A percentile compares a stretch with the other conserved stretches of the same genome.
phyloP scores from a whole-genome alignment of 2,113 vertebrate species.

The Asarcornis scutulata region DNA sequence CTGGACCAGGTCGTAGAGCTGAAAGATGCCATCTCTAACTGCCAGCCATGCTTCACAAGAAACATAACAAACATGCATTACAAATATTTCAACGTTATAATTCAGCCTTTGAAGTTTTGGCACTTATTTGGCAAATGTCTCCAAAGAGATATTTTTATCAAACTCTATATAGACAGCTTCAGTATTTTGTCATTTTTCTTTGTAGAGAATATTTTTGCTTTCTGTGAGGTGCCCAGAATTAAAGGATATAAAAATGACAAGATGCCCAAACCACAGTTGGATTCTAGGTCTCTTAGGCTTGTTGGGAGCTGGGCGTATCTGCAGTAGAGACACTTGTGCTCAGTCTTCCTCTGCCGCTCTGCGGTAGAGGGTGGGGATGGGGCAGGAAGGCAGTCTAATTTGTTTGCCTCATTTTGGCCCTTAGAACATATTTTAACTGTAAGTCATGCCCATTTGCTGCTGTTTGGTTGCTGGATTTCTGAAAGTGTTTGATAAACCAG shows the following conservation, averaged over 20 bases:
- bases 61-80: background rate
- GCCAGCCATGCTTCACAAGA: background rate
- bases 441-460: background rate
- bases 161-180: background rate
- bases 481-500: background rate
- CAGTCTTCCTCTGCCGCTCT: background rate
- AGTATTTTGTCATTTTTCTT: background rate
- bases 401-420: background rate
- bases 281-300: background rate
- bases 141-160: slow-evolving; percentile 37
- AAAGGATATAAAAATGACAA: background rate
- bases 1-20: background rate
- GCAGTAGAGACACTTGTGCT: background rate
- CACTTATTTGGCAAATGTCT: slow-evolving; percentile 12
- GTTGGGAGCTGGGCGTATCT: background rate
- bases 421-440: background rate
- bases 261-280: background rate
- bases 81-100: background rate
- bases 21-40: background rate
- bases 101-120: slow-evolving; percentile 48
- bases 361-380: background rate
- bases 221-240: background rate
- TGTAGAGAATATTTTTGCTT: slow-evolving; percentile 6
- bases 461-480: background rate
- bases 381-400: background rate